Evolutionary conservation across 2,113 vertebrate species (phyloP).

Genomic region (Hoplias malabaricus): DNA sequence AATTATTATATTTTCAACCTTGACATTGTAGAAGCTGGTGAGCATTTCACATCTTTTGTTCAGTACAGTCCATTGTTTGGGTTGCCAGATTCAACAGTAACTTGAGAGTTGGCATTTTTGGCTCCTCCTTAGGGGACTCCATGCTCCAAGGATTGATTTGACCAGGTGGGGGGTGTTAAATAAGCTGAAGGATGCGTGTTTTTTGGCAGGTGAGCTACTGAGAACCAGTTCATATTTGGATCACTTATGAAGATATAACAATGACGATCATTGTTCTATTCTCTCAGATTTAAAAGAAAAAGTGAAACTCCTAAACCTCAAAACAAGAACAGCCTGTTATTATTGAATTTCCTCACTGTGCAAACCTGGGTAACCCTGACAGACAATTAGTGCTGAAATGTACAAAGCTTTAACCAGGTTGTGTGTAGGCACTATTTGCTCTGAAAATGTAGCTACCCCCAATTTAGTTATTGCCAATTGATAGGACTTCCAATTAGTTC

Average conservation of each 20-base stretch:
- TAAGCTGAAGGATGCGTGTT: not conserved
- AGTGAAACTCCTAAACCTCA: not conserved
- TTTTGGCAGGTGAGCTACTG: conserved; percentile 6
- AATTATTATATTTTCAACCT: not conserved
- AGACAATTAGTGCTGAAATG: no score
- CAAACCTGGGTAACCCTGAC: no score
- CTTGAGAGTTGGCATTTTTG: not conserved
- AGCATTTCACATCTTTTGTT: not conserved
- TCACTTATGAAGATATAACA: conserved; percentile 23
- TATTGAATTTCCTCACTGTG: no score
- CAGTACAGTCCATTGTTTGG: not conserved
- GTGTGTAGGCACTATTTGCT: no score
- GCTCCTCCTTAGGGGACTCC: not conserved
- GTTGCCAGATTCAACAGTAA: conserved; percentile 19
- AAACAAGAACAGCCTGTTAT: not conserved
- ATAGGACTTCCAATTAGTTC: no score
- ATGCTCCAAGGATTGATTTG: not conserved
- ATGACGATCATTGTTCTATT: not conserved
- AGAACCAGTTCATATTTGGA: conserved; percentile 1
- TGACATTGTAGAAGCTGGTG: not conserved
- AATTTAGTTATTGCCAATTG: no score
- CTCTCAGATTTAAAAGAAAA: conserved; percentile 1
- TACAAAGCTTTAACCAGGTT: no score
- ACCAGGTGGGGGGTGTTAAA: not conserved
- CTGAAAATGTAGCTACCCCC: no score